Percentiles rank a stretch among this genome's conserved stretches.
Conservation (phyloP, 2,797 vertebrate genomes). For the Sarcophilus harrisii region DNA sequence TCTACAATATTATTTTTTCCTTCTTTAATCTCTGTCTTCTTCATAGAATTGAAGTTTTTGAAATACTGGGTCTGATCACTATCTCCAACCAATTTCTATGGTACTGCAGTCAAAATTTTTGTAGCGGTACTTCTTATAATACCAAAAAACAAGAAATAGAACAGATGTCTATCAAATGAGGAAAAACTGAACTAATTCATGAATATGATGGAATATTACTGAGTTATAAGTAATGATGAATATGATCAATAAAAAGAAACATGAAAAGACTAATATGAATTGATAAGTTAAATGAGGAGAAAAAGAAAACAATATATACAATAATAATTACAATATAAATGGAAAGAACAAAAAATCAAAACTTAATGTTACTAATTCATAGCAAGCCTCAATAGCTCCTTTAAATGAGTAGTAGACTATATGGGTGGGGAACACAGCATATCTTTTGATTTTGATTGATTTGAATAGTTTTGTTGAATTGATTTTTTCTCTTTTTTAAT, state of each 20-base stretch:
- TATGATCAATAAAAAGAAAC: no score
- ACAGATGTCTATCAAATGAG: not conserved
- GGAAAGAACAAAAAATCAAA: not conserved
- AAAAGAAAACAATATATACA: no score
- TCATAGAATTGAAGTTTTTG: no score
- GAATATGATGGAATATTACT: no score
- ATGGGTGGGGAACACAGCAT: constrained; percentile 4
- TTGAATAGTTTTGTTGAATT: not conserved
- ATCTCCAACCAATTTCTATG: not conserved
- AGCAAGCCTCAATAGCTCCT: not conserved
- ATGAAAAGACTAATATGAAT: no score
- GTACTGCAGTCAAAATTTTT: not conserved
- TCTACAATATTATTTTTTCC: no score
- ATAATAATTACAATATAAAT: no score
- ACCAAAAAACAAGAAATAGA: not conserved
- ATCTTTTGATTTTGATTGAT: constrained; percentile 18
- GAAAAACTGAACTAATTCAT: no score
- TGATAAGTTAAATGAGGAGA: no score
- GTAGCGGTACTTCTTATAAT: not conserved
- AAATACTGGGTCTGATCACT: not conserved
- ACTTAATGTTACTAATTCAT: not conserved
- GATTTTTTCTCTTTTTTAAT: not conserved
- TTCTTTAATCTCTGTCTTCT: no score
- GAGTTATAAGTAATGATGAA: no score
- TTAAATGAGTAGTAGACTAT: not conserved